Percentiles rank a stretch among this genome's conserved stretches.
Conservation (phyloP, 2,888 invertebrate genomes). For the Heliconius charithonia region DNA sequence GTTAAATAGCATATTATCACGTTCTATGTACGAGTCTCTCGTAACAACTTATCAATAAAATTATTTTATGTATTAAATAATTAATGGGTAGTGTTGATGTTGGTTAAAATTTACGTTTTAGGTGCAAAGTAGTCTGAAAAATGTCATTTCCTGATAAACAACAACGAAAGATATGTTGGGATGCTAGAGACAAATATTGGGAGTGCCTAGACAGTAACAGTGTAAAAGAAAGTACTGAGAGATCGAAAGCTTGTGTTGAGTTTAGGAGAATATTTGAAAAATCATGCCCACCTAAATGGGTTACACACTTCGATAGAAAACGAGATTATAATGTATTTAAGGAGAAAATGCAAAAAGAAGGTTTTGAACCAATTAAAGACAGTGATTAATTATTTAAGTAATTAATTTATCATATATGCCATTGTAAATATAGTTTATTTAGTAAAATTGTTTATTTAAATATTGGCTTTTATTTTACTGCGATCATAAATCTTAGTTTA, state of each 20-base stretch:
- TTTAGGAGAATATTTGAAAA: constrained; percentile 89
- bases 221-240: constrained; percentile 83
- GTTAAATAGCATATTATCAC: constrained; percentile 6
- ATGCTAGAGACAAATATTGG: constrained; percentile 94
- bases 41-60: constrained; percentile 5
- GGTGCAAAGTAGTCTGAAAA: constrained; percentile 54
- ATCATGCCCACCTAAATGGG: constrained; percentile 93
- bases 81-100: constrained; percentile 22
- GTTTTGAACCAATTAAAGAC: constrained; percentile 90
- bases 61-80: constrained; percentile 7
- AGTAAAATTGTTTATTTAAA: constrained; percentile 63
- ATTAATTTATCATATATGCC: constrained; percentile 54
- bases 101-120: constrained; percentile 42
- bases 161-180: constrained; percentile 92
- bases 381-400: constrained; percentile 58
- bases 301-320: constrained; percentile 96
- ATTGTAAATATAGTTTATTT: constrained; percentile 74
- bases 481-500: constrained; percentile 34
- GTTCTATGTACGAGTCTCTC: neutral
- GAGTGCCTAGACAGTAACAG: constrained; percentile 90
- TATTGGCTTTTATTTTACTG: constrained; percentile 58
- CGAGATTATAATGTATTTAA: constrained; percentile 94
- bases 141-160: constrained; percentile 94
- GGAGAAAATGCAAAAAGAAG: constrained; percentile 92
- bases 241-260: constrained; percentile 85